phyloP scores from a whole-genome alignment of 2,113 vertebrate species.

The Periophthalmus modestus region DNA sequence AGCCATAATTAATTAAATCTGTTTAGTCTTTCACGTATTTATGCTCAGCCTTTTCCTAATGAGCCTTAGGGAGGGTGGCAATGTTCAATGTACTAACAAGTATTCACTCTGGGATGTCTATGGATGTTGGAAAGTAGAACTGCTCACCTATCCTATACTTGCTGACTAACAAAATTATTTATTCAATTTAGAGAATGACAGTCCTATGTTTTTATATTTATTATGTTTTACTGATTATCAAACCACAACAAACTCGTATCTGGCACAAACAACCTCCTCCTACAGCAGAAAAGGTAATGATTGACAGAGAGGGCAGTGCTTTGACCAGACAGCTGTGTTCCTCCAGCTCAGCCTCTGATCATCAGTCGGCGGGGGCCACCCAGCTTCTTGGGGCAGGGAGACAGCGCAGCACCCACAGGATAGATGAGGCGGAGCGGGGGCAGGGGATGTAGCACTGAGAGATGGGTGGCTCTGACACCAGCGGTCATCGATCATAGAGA shows the following conservation, averaged over 20 bases:
- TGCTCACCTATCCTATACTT: too few species aligned
- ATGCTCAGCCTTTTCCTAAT: too few species aligned
- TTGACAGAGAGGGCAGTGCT: constrained; percentile 1
- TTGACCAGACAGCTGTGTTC: constrained; percentile 44
- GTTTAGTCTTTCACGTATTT: too few species aligned
- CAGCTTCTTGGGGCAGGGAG: constrained; percentile 37
- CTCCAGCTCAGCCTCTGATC: constrained; percentile 40
- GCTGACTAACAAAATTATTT: too few species aligned
- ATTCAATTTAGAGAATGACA: too few species aligned
- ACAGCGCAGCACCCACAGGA: constrained; percentile 59
- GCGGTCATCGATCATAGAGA: constrained; percentile 58
- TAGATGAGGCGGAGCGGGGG: constrained; percentile 63
- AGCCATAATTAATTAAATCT: too few species aligned
- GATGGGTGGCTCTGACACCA: constrained; percentile 53
- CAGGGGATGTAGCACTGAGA: constrained; percentile 56
- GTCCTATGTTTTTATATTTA: too few species aligned
- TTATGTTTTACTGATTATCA: neutral
- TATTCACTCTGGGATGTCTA: too few species aligned
- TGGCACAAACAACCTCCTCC: neutral
- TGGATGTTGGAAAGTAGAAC: too few species aligned
- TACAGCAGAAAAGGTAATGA: neutral
- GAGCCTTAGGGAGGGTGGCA: too few species aligned
- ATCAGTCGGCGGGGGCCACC: constrained; percentile 55
- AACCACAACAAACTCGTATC: neutral
- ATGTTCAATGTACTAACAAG: too few species aligned